Evolutionary conservation across 2,888 invertebrate genomes (phyloP).

Genomic region (Dermolepida albohirtum): DNA sequence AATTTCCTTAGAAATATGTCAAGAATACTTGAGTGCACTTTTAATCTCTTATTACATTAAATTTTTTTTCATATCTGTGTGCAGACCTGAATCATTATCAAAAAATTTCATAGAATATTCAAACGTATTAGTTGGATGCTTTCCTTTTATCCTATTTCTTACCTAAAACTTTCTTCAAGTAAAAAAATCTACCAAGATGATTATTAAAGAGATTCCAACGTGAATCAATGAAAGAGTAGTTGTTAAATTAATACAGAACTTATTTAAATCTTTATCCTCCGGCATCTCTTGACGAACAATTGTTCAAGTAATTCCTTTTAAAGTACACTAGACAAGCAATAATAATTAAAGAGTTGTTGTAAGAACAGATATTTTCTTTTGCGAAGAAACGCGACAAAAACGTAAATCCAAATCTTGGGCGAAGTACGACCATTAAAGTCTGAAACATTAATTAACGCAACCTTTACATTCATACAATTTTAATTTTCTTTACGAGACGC

Average conservation of each 20-base stretch:
- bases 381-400: neutral
- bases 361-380: neutral
- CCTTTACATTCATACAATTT: conserved; percentile 17
- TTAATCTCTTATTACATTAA: no score
- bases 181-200: no score
- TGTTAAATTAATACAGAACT: neutral
- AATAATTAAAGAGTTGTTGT: neutral
- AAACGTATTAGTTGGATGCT: no score
- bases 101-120: no score
- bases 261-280: neutral
- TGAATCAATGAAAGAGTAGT: neutral
- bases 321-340: neutral
- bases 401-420: conserved; percentile 15
- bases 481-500: conserved; percentile 17
- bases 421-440: conserved; percentile 7
- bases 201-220: no score
- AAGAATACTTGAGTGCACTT: no score
- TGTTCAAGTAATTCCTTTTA: conserved; percentile 6
- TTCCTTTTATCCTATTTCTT: no score
- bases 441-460: conserved; percentile 18
- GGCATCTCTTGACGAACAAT: neutral
- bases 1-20: no score
- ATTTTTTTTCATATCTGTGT: no score
- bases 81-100: no score
- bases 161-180: no score